phyloP scores from a whole-genome alignment of 2,888 invertebrate genomes.

The Limenitis camilla region DNA sequence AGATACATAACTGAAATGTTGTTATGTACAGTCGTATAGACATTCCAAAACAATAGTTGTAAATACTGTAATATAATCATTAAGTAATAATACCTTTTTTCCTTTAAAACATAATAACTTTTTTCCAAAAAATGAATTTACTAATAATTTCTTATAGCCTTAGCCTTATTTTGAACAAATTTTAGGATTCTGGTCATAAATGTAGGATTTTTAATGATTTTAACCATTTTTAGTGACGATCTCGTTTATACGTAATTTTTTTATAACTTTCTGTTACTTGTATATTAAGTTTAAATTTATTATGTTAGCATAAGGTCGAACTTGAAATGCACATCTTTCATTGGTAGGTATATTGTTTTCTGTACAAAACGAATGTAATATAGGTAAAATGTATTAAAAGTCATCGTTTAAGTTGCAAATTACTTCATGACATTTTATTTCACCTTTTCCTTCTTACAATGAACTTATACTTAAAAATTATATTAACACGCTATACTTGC shows the following conservation, averaged over 20 bases:
- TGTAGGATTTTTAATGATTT: neutral
- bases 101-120: too few relatives aligned
- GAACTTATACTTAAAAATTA: neutral
- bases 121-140: neutral
- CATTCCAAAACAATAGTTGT: neutral
- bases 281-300: constrained; percentile 31
- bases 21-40: neutral
- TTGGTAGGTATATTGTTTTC: constrained; percentile 54
- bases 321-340: constrained; percentile 52
- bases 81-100: neutral
- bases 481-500: too few relatives aligned
- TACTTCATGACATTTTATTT: constrained; percentile 50
- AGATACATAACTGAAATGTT: neutral
- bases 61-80: neutral
- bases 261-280: constrained; percentile 48
- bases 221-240: constrained; percentile 49
- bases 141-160: neutral
- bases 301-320: constrained; percentile 46
- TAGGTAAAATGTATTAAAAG: constrained; percentile 71
- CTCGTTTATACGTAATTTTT: constrained; percentile 66
- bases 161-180: constrained; percentile 12
- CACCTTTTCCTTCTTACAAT: constrained; percentile 21
- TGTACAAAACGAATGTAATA: constrained; percentile 69
- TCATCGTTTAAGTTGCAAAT: constrained; percentile 71
- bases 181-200: constrained; percentile 14